These are phyloP conservation scores for Propithecus deckenii DNA, from an alignment of 2,797 vertebrate species.

Conservation along the genomic window DNA sequence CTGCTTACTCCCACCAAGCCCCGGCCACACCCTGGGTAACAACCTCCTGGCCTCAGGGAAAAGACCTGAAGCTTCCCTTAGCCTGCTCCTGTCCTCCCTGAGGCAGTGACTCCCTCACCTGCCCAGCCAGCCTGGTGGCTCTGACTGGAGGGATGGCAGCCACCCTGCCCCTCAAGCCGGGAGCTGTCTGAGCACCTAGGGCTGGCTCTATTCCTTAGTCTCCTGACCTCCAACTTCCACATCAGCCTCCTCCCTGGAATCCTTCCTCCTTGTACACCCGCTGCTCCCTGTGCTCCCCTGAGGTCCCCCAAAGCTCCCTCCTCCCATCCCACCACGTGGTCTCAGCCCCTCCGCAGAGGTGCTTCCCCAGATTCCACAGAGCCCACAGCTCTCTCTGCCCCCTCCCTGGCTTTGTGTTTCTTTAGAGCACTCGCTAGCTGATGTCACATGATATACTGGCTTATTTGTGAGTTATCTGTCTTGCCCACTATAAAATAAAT, in stretches of 20 bases:
- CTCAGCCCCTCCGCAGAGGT: neutral
- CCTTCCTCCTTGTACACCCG: neutral
- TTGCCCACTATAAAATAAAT: neutral
- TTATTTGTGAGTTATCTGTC: neutral
- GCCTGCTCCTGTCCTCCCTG: neutral
- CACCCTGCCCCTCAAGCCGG: neutral
- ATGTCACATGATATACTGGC: neutral
- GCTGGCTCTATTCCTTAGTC: neutral
- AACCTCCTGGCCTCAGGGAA: conserved; percentile 26
- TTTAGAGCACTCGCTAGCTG: neutral
- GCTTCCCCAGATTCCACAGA: neutral
- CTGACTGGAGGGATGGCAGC: neutral
- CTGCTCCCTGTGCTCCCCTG: neutral
- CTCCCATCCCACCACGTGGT: no score
- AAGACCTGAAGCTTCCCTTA: neutral
- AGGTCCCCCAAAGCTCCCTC: neutral
- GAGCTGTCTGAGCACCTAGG: neutral
- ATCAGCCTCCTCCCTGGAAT: neutral
- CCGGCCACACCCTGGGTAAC: conserved; percentile 37
- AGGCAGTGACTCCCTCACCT: neutral
- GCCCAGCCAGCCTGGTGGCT: neutral
- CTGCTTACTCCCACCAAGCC: neutral
- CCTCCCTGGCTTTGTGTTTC: neutral
- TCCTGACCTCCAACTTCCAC: neutral
- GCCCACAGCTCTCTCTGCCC: neutral